Percentiles rank a stretch among this genome's conserved stretches.
Conservation (phyloP, 2,797 vertebrate genomes). For the Peromyscus melanophrys region DNA sequence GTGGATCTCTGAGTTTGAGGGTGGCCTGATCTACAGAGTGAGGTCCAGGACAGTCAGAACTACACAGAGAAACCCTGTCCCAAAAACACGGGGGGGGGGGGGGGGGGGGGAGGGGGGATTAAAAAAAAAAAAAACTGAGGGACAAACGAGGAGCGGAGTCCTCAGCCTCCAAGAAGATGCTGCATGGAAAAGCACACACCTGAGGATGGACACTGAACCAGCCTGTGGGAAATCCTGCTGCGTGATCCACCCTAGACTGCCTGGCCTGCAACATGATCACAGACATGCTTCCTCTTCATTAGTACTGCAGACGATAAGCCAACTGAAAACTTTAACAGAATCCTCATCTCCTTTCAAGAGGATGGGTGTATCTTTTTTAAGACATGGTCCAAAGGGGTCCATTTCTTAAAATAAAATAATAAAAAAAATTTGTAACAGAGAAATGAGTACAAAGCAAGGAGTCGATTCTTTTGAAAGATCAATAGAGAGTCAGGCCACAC, state of each 20-base stretch:
- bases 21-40: neutral
- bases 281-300: neutral
- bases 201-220: neutral
- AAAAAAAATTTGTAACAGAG: neutral
- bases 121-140: neutral
- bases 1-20: neutral
- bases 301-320: neutral
- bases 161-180: neutral
- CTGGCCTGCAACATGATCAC: fast-evolving
- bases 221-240: neutral
- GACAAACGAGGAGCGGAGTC: neutral
- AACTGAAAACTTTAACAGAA: neutral
- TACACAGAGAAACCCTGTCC: neutral
- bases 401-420: neutral
- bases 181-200: neutral
- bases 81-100: too few relatives aligned
- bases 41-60: neutral
- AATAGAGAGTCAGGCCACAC: neutral
- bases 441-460: neutral
- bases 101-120: neutral
- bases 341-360: neutral
- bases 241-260: too few relatives aligned
- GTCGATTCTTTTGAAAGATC: neutral
- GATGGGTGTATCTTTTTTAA: neutral
- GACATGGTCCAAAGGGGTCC: neutral